Evolutionary conservation across 2,113 vertebrate genomes (phyloP), one percentile per base, ranked within the genome.

Genomic region (Oryzias melastigma): DNA sequence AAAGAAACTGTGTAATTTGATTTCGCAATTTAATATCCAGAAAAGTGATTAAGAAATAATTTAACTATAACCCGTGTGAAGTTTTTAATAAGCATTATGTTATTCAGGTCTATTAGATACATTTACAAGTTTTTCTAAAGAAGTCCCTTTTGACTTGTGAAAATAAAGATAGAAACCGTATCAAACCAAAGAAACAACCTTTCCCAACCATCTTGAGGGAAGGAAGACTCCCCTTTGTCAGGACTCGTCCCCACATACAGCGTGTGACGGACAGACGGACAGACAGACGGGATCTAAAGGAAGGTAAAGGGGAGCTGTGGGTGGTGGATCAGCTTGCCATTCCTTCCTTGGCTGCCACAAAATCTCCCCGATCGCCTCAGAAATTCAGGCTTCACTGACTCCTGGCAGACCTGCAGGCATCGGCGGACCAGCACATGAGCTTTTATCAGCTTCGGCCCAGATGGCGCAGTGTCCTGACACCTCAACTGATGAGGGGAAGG

Each of bases 391-490:
- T 86, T 77, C 66, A 43, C 74, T 83, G 81, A 83, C 71, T 85
- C 62, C 78, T 65, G 67, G 80, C 72, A 85, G 83, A 86, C 82
- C 89, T 78, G 84, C 77, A 61, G 91, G 90, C 88, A 61, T 66
- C 55, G 76, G 77, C 70, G 59, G 85, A 63, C 85, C 79, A 62
- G 82, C 88, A 84, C 89, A 84, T 82, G 85, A 89, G 88, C 87
- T 89, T 91, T 92, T 91, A 92, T 93, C 91, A 90, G 86, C 78
- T 75, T 54, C 58, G 59, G 83, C 86, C 85, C 89, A 92, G 90
- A 89, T 87, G 88, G 86, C 86, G 88, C 85, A 73, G 73, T 64
- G 82, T 76, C 71, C 75, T 75, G 82, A 84, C 81, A 80, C 83
- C 73, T 79, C 72, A 66, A 65, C 66, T 82, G 87, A 87, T 78